Percentiles rank a stretch among this genome's conserved stretches.
These are phyloP conservation scores for Trypoxylus dichotomus DNA, from an alignment of 1,140 invertebrate species.

Conservation along the genomic window DNA sequence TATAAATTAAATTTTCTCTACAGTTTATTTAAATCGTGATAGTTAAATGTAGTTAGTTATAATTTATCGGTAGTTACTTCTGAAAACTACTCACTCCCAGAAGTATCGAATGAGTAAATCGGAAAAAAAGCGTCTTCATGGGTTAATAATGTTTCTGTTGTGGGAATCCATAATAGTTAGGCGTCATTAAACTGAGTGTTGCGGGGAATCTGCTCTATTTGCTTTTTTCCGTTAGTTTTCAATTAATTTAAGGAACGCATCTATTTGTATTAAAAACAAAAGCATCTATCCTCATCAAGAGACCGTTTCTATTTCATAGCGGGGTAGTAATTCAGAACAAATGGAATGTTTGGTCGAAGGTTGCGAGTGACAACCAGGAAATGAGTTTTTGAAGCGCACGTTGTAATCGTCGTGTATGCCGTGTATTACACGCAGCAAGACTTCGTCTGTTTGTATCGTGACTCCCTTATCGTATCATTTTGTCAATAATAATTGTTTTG, in stretches of 20 bases:
- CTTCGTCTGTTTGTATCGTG: not conserved
- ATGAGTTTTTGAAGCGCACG: conserved; percentile 34
- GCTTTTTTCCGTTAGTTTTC: not conserved
- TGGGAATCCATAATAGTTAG: too few relatives aligned
- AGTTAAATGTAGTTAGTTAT: not conserved
- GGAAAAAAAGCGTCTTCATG: too few relatives aligned
- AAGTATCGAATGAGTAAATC: too few relatives aligned
- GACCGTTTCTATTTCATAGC: conserved; percentile 9
- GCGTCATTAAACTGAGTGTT: not conserved
- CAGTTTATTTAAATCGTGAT: not conserved
- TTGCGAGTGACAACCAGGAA: conserved; percentile 41
- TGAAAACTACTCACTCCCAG: not conserved
- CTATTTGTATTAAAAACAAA: not conserved
- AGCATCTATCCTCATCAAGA: not conserved
- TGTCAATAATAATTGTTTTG: too few relatives aligned
- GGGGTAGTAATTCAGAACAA: conserved; percentile 17
- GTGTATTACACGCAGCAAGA: not conserved
- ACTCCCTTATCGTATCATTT: too few relatives aligned
- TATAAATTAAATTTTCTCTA: conserved; percentile 8
- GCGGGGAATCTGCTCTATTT: not conserved
- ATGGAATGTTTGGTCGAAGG: conserved; percentile 38
- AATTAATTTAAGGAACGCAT: not conserved
- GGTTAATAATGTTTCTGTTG: too few relatives aligned
- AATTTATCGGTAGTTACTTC: not conserved
- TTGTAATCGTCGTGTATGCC: not conserved